Evolutionary conservation across 2,888 invertebrate species (phyloP).

Genomic region (Scrobipalpa costella): DNA sequence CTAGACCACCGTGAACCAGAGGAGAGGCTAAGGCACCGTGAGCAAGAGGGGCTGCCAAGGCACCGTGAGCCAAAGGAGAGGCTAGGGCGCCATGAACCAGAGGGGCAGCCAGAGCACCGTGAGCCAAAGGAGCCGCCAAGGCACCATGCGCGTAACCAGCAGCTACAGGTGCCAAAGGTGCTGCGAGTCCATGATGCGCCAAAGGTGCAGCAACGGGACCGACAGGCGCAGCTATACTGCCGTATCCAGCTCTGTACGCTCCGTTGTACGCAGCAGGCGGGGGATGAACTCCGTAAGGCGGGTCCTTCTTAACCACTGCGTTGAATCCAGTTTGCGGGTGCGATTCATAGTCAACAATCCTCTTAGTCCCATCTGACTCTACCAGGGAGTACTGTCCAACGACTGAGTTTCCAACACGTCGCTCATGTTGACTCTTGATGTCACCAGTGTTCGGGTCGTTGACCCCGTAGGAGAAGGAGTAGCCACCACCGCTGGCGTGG

Average conservation of each 20-base stretch:
- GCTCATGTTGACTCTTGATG: slow-evolving; percentile 62
- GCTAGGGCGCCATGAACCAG: slow-evolving; percentile 26
- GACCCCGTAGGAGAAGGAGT: slow-evolving; percentile 60
- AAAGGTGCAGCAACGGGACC: background rate
- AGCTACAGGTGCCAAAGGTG: background rate
- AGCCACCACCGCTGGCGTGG: slow-evolving; percentile 41
- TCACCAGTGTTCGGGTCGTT: slow-evolving; percentile 67
- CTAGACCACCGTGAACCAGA: slow-evolving; percentile 22
- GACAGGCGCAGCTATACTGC: slow-evolving; percentile 5
- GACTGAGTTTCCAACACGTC: slow-evolving; percentile 60
- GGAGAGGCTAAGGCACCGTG: background rate
- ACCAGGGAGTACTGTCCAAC: slow-evolving; percentile 64
- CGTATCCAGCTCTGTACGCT: slow-evolving; percentile 24
- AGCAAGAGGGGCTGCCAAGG: background rate
- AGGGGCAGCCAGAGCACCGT: background rate
- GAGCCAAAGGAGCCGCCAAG: background rate
- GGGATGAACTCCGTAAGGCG: slow-evolving; percentile 32
- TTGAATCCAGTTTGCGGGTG: slow-evolving; percentile 66
- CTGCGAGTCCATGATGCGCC: background rate
- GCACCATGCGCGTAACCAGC: background rate
- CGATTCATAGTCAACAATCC: slow-evolving; percentile 67
- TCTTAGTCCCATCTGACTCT: slow-evolving; percentile 65
- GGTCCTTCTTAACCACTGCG: slow-evolving; percentile 63
- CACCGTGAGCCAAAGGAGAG: slow-evolving; percentile 32
- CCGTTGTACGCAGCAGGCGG: slow-evolving; percentile 31